Evolutionary conservation across 2,113 vertebrate genomes (phyloP), one percentile per base, ranked within the genome.

Genomic region (Menidia beryllina): DNA sequence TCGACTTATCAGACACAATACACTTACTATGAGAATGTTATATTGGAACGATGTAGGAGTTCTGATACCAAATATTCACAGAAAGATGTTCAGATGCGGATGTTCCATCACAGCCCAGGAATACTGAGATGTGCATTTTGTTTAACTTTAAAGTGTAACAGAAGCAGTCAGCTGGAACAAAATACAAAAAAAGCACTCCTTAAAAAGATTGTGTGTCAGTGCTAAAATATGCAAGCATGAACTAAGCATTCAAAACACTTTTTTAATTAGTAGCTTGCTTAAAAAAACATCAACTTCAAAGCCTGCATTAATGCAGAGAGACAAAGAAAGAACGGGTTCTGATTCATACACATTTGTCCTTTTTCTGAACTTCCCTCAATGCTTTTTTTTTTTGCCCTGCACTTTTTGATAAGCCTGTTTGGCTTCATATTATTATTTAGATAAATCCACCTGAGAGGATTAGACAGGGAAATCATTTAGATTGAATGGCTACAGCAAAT

Each of bases 361-460:
- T 55, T 55, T 34, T 36, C 27, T 11, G 19, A 53, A 53, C 15
- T 53, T 9, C 21, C 3, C 27, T 55, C 30, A 19, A 12, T 10
- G n/a, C 21, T 69, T 59, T 52, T 25, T 47, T 50, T 51, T 24
- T 5, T 50, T 64, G 30, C 10, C 10, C 30, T 45, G 21, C 20
- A 43, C 10, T 25, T 43, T 17, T 15, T 26, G 8, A 26, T 25
- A 26, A 17, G 17, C 54, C 34, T 39, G 36, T 38, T 58, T 8
- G 26, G 17, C 12, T 9, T 36, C 38, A 52, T 24, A 14, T 21
- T 5, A 3, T 38, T 19, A 15, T 10, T 36, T 34, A 24, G 25
- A 26, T 27, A 43, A 70, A 60, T 52, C 39, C 10, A 24, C 50
- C 25, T 52, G 10, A 52, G 25, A 27, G 21, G 25, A 59, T 60